These are phyloP conservation scores for Scaptomyza polygonia DNA, from an alignment of 2,888 invertebrate species.

Conservation along the genomic window DNA sequence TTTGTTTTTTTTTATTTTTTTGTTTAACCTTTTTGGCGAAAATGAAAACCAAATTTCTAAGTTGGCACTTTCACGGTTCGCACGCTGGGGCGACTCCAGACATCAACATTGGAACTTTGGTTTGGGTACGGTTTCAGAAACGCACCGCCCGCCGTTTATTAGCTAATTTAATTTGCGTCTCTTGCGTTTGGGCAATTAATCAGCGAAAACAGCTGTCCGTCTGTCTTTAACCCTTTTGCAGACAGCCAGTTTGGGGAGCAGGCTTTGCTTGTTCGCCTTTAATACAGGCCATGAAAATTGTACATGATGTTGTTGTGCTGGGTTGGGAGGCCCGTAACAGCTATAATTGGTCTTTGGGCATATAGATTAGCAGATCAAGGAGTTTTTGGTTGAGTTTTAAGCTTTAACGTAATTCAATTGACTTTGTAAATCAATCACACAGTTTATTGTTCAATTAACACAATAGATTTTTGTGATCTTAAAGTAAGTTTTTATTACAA, in stretches of 20 bases:
- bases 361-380: slow-evolving; percentile 29
- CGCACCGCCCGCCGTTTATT: slow-evolving; percentile 73
- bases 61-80: slow-evolving; percentile 78
- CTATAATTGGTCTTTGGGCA: slow-evolving; percentile 15
- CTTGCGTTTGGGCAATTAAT: slow-evolving; percentile 80
- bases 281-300: slow-evolving; percentile 17
- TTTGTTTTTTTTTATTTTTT: slow-evolving; percentile 72
- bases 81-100: slow-evolving; percentile 22
- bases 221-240: slow-evolving; percentile 70
- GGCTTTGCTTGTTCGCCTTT: slow-evolving; percentile 29
- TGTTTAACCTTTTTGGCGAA: slow-evolving; percentile 75
- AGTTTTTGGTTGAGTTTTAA: slow-evolving; percentile 16
- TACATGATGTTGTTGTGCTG: slow-evolving; percentile 1
- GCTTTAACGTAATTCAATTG: slow-evolving; percentile 9
- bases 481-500: too few relatives aligned
- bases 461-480: neutral
- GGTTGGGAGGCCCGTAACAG: slow-evolving; percentile 12
- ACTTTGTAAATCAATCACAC: slow-evolving; percentile 20
- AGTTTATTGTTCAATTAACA: slow-evolving; percentile 13
- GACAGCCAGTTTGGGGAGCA: slow-evolving; percentile 2
- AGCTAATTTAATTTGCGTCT: slow-evolving; percentile 81
- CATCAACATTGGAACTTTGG: slow-evolving; percentile 12
- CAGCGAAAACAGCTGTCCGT: slow-evolving; percentile 77
- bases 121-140: slow-evolving; percentile 7
- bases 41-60: slow-evolving; percentile 68